phyloP scores from a whole-genome alignment of 2,113 vertebrate genomes.

The Corythornis madagascariensis region DNA sequence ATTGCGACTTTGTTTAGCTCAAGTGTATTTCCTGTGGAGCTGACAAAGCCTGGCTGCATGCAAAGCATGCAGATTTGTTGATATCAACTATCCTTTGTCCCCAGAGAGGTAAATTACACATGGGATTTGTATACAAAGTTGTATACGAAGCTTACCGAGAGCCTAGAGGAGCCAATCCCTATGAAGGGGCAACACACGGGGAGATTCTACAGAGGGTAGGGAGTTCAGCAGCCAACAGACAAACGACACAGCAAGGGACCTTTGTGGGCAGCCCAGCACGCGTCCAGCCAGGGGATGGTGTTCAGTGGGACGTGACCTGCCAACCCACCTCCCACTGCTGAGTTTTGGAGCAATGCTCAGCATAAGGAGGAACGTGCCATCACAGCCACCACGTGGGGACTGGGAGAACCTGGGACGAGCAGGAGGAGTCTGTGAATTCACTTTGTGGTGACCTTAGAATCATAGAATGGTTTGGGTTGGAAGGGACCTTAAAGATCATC shows the following conservation, averaged over 20 bases:
- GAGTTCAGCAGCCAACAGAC: background rate
- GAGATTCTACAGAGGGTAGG: background rate
- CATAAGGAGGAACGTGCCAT: fast-evolving
- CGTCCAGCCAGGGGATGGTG: fast-evolving
- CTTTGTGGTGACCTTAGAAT: background rate
- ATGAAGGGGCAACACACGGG: fast-evolving
- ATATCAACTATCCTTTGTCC: background rate
- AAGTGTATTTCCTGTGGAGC: conserved; percentile 32
- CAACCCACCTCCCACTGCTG: fast-evolving
- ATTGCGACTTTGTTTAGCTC: background rate
- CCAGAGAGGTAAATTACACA: background rate
- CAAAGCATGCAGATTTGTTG: background rate
- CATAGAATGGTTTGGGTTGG: background rate
- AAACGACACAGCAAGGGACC: background rate
- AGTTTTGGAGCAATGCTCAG: fast-evolving
- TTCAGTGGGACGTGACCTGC: fast-evolving
- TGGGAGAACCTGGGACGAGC: fast-evolving
- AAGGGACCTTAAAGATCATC: background rate
- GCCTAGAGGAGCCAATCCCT: background rate
- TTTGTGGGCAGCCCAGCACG: fast-evolving
- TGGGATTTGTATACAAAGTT: background rate
- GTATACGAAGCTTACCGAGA: background rate
- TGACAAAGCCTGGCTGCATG: background rate
- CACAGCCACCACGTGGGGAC: fast-evolving
- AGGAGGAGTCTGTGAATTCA: fast-evolving